These are phyloP conservation scores for Sebastes minor DNA, from an alignment of 2,797 vertebrate genomes.

Conservation along the genomic window DNA sequence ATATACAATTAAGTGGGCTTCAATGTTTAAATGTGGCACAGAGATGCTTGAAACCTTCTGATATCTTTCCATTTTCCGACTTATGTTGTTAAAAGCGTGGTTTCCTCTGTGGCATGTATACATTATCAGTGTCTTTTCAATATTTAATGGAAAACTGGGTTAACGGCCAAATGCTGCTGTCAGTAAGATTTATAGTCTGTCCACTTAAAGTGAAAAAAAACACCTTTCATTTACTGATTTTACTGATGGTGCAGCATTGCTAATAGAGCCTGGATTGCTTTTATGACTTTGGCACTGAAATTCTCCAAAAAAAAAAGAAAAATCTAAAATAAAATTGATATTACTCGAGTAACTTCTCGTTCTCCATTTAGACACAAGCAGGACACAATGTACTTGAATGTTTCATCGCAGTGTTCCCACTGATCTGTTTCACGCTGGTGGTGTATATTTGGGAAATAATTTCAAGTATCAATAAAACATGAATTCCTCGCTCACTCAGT, in stretches of 20 bases:
- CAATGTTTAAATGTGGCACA: background rate
- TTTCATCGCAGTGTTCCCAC: background rate
- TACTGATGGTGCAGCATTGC: background rate
- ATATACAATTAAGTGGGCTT: background rate
- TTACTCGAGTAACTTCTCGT: background rate
- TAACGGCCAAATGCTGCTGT: background rate
- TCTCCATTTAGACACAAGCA: background rate
- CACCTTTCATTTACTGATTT: background rate
- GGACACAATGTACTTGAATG: background rate
- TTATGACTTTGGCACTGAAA: background rate
- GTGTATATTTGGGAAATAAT: conserved; percentile 10
- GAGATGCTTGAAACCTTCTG: background rate
- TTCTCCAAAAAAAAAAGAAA: background rate
- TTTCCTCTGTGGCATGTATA: background rate
- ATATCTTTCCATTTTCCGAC: background rate
- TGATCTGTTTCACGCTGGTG: background rate
- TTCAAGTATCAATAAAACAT: conserved; percentile 37
- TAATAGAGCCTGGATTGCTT: background rate
- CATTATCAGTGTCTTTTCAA: background rate
- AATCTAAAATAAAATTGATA: background rate
- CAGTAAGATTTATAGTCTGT: background rate
- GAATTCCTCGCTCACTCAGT: conserved; percentile 6
- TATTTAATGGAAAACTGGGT: background rate
- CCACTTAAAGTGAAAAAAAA: background rate
- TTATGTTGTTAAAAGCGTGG: background rate